phyloP scores from a whole-genome alignment of 2,113 vertebrate species.

The Malaclemys terrapin region DNA sequence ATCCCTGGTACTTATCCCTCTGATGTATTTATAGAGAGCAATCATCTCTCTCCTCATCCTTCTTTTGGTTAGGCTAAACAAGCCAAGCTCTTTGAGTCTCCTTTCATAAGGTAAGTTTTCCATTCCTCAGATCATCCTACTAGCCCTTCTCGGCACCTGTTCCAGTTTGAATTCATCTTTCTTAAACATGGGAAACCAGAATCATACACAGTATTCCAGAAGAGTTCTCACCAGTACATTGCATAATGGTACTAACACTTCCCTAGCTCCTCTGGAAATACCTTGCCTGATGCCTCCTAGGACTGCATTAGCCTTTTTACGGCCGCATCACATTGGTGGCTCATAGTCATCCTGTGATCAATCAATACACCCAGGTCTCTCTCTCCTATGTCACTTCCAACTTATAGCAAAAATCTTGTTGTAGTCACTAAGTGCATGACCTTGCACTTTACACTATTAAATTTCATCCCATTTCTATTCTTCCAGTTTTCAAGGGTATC shows the following conservation, averaged over 20 bases:
- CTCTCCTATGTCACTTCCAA: background rate
- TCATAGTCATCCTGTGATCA: background rate
- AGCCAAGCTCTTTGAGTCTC: background rate
- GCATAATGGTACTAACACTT: background rate
- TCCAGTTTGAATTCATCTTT: background rate
- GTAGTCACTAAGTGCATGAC: background rate
- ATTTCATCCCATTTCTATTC: background rate
- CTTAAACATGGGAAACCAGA: too few species aligned
- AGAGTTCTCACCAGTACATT: background rate
- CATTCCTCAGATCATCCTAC: background rate
- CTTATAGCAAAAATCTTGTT: background rate
- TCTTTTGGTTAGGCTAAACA: background rate
- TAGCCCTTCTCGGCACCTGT: background rate
- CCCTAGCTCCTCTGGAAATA: background rate
- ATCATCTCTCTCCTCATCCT: background rate
- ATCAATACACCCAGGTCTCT: background rate
- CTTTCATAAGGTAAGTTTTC: background rate
- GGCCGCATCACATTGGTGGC: background rate
- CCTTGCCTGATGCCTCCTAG: background rate
- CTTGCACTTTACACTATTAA: background rate
- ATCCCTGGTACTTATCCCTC: background rate
- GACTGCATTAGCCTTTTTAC: background rate
- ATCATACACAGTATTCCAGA: background rate
- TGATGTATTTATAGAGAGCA: background rate
- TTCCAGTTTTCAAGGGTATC: too few species aligned